Percentiles rank a stretch among this genome's conserved stretches.
phyloP scores from a whole-genome alignment of 2,888 invertebrate species.

The Pogonocherus hispidulus region DNA sequence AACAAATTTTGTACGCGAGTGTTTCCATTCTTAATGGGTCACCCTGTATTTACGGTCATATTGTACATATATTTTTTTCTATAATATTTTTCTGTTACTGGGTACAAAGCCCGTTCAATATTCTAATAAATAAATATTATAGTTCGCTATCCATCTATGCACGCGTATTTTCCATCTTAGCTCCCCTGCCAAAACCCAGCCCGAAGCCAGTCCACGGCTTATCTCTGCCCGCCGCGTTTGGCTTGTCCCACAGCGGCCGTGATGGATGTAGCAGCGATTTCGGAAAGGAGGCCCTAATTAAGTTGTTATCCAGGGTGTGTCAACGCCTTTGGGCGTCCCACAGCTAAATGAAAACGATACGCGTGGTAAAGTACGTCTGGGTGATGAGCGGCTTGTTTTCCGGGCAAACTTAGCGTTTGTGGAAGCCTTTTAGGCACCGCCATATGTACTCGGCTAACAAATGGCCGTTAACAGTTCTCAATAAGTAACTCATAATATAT shows the following conservation, averaged over 20 bases:
- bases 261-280: conserved; percentile 31
- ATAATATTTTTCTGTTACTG: no score
- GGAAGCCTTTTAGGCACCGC: neutral
- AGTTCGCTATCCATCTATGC: no score
- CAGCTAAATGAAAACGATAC: conserved; percentile 20
- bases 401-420: neutral
- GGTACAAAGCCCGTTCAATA: no score
- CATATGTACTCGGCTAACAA: neutral
- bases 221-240: conserved; percentile 22
- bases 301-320: conserved; percentile 38
- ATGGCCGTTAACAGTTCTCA: neutral
- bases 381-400: neutral
- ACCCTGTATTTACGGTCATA: no score
- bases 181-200: neutral
- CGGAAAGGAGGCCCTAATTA: conserved; percentile 33
- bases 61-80: no score
- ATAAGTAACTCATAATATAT: no score
- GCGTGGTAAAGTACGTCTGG: conserved; percentile 15
- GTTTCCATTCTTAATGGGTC: no score
- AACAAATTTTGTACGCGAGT: no score
- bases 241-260: conserved; percentile 27
- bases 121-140: no score
- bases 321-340: conserved; percentile 26
- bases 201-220: conserved; percentile 18
- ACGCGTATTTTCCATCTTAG: neutral